These are phyloP conservation scores for Pogona vitticeps DNA, from an alignment of 2,113 vertebrate genomes.

Conservation along the genomic window DNA sequence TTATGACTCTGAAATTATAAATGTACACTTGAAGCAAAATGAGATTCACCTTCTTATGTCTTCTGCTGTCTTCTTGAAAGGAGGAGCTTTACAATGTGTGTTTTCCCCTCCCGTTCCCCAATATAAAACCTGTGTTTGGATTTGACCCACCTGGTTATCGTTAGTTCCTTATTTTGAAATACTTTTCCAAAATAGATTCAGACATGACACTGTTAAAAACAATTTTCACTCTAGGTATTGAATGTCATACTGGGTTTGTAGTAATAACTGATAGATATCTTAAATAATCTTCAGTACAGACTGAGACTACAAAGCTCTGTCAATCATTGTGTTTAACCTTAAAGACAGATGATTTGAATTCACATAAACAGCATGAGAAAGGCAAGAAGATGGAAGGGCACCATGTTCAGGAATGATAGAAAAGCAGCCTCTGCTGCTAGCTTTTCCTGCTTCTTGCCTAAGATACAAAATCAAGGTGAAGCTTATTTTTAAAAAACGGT, in stretches of 20 bases:
- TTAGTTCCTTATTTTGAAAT: constrained; percentile 83
- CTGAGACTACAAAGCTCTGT: constrained; percentile 79
- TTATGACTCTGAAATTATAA: constrained; percentile 1
- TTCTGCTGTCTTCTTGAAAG: constrained; percentile 41
- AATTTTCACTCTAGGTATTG: constrained; percentile 82
- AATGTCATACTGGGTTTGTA: constrained; percentile 81
- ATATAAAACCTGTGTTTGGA: constrained; percentile 58
- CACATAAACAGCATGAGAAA: constrained; percentile 83
- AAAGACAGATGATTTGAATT: constrained; percentile 84
- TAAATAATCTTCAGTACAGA: constrained; percentile 79
- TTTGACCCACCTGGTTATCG: constrained; percentile 80
- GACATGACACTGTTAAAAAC: constrained; percentile 81
- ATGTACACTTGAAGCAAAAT: constrained; percentile 27
- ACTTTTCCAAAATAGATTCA: constrained; percentile 79
- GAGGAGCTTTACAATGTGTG: constrained; percentile 30
- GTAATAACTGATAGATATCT: constrained; percentile 86
- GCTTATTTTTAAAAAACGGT: constrained; percentile 84
- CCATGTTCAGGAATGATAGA: constrained; percentile 79
- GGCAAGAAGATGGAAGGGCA: constrained; percentile 79
- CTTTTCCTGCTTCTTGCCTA: constrained; percentile 73
- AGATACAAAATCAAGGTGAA: constrained; percentile 82
- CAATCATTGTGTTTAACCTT: constrained; percentile 81
- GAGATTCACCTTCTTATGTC: constrained; percentile 17
- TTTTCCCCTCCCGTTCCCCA: constrained; percentile 12
- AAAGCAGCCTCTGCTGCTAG: constrained; percentile 83